These are phyloP conservation scores for Pachycephus smyrnensis DNA, from an alignment of 2,888 invertebrate species.

Conservation along the genomic window DNA sequence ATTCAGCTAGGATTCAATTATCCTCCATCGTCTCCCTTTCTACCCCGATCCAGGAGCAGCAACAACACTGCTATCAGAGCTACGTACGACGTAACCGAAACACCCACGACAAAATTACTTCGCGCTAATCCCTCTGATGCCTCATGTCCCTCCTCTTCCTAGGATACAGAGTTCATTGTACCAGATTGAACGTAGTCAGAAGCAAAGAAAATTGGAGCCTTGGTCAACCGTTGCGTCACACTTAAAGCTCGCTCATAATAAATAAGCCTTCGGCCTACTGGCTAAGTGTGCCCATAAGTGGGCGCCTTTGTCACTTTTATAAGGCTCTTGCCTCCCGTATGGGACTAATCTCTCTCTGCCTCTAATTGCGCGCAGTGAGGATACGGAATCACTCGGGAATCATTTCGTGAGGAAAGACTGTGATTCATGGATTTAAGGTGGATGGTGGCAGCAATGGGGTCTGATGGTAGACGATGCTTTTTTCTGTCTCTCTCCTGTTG, in stretches of 20 bases:
- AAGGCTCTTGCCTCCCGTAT: slow-evolving; percentile 7
- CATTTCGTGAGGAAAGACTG: neutral
- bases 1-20: slow-evolving; percentile 49
- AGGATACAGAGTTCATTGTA: slow-evolving; percentile 2
- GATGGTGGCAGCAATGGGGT: neutral
- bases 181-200: neutral
- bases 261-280: slow-evolving; percentile 6
- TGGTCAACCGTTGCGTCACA: slow-evolving; percentile 5
- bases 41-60: slow-evolving; percentile 19
- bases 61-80: slow-evolving; percentile 4
- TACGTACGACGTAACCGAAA: neutral
- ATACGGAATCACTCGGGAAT: neutral
- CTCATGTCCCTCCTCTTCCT: slow-evolving; percentile 2
- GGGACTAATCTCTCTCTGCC: slow-evolving; percentile 4
- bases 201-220: slow-evolving; percentile 10
- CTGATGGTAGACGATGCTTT: neutral
- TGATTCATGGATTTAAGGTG: neutral
- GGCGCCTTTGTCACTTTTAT: slow-evolving; percentile 6
- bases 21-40: slow-evolving; percentile 26
- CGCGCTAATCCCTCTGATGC: neutral
- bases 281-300: neutral
- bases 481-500: neutral
- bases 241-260: slow-evolving; percentile 5
- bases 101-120: slow-evolving; percentile 11
- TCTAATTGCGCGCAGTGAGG: slow-evolving; percentile 1